Conservation (phyloP, 2,113 vertebrate genomes). For the Lampris incognitus region DNA sequence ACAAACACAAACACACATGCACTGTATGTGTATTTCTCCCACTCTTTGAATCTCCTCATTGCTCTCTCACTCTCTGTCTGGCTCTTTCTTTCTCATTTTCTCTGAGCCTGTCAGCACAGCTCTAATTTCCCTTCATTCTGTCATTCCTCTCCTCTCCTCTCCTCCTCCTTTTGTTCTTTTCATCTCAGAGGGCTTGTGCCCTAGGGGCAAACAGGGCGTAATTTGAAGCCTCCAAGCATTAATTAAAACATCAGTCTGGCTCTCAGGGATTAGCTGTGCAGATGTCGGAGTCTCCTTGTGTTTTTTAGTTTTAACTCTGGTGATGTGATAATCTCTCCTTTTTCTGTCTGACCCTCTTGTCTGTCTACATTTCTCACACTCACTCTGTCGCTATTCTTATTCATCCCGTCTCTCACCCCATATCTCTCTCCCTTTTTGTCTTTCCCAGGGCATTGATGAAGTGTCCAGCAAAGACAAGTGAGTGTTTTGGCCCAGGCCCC, state of each 20-base stretch:
- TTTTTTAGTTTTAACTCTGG: constrained; percentile 50
- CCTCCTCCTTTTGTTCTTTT: constrained; percentile 46
- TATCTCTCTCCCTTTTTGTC: constrained; percentile 39
- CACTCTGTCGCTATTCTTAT: constrained; percentile 33
- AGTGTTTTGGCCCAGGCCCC: constrained; percentile 73
- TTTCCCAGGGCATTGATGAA: constrained; percentile 92
- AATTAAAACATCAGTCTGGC: constrained; percentile 81
- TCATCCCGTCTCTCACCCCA: constrained; percentile 6
- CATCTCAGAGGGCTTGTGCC: constrained; percentile 66
- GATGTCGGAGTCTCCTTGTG: constrained; percentile 67
- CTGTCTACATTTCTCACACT: constrained; percentile 19
- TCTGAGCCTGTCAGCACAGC: constrained; percentile 8
- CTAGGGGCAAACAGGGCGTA: constrained; percentile 70
- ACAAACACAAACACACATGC: too few relatives aligned
- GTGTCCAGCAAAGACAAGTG: constrained; percentile 96
- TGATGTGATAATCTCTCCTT: constrained; percentile 40
- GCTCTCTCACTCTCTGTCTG: neutral
- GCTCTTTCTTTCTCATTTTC: constrained; percentile 10
- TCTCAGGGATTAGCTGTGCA: constrained; percentile 75
- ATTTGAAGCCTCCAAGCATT: constrained; percentile 79
- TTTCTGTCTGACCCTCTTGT: constrained; percentile 1
- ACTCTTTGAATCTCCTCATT: neutral
- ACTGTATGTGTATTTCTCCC: neutral
- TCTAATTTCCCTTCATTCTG: constrained; percentile 59
- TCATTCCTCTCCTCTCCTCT: constrained; percentile 43